Base-by-base conservation (phyloP, 1,140 invertebrate genomes). In the Lycorma delicatula region DNA sequence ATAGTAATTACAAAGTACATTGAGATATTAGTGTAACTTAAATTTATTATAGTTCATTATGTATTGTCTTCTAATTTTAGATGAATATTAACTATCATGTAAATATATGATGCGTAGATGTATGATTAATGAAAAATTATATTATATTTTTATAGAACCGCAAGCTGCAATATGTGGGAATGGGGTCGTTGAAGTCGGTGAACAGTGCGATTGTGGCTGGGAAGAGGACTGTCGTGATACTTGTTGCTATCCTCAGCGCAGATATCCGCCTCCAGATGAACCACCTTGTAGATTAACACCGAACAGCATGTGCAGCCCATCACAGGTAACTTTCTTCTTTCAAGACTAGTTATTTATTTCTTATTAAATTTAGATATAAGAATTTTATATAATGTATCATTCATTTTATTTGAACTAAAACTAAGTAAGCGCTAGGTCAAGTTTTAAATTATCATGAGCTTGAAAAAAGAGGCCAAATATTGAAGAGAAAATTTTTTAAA, bases 171-270 rank as follows among this genome's bases (percentile, higher is more conserved):
- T 95, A 66, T 99, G 97, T 76, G 96, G 97, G 9, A 98, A 99
- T 72, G 91, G 93, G 20, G 93, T 98, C 3, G 91, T 95, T 3
- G 96, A 99, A 71, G 84, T 85, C 18, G 93, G 87, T 3, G 96
- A 99, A 74, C 86, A 98, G 69, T 99, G 96, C 72, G 97, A 99
- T 74, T 99, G 96, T 74, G 97, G 97, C 23, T 99, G 94, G 89
- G 91, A 93, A 66, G 88, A 92, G 67, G 90, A 93, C 68, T 98
- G 95, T 72, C 84, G 87, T 54, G 92, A 97, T 67, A 79, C 82
- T 16, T 99, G 97, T 70, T 99, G 97, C 70, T 88, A 87, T 67
- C 93, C 94, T 18, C 91, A 93, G 77, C 80, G 87, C 36, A 81
- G 83, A 46, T 84, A 89, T 63, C 84, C 87, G 3, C 77, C 81